phyloP scores from a whole-genome alignment of 2,113 vertebrate species.

The Martes martes region DNA sequence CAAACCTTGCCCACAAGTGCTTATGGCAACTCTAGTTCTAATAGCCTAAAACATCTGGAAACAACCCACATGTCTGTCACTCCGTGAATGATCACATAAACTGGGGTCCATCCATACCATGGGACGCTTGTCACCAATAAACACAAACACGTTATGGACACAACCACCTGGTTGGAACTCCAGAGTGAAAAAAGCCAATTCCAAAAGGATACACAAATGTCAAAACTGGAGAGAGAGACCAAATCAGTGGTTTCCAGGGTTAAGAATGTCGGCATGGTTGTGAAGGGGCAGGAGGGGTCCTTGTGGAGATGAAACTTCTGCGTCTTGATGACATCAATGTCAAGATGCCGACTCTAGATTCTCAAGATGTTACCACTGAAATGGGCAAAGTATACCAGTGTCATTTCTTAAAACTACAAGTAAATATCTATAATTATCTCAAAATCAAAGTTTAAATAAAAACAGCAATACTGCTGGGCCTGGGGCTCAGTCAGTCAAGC shows the following conservation, averaged over 20 bases:
- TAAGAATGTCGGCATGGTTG: not conserved
- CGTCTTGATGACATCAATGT: fast-evolving
- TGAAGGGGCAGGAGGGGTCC: not conserved
- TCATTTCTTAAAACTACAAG: not conserved
- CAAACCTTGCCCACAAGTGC: not conserved
- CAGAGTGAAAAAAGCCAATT: not conserved
- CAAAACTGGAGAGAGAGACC: too few species aligned
- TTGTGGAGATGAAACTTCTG: not conserved
- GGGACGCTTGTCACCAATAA: not conserved
- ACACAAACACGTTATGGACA: not conserved
- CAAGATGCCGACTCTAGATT: not conserved
- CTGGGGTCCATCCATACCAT: fast-evolving
- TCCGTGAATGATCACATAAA: too few species aligned
- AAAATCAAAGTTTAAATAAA: not conserved
- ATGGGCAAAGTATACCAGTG: fast-evolving
- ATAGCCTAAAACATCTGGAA: not conserved
- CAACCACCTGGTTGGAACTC: not conserved
- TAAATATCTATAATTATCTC: not conserved
- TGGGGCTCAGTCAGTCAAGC: not conserved
- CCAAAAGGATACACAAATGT: not conserved
- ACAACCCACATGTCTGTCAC: not conserved
- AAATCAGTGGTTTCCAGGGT: too few species aligned
- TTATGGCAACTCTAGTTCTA: not conserved
- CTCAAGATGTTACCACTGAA: too few species aligned
- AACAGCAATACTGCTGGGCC: not conserved